These are phyloP conservation scores for Lucilia sericata DNA, from an alignment of 1,140 invertebrate genomes.

Conservation along the genomic window DNA sequence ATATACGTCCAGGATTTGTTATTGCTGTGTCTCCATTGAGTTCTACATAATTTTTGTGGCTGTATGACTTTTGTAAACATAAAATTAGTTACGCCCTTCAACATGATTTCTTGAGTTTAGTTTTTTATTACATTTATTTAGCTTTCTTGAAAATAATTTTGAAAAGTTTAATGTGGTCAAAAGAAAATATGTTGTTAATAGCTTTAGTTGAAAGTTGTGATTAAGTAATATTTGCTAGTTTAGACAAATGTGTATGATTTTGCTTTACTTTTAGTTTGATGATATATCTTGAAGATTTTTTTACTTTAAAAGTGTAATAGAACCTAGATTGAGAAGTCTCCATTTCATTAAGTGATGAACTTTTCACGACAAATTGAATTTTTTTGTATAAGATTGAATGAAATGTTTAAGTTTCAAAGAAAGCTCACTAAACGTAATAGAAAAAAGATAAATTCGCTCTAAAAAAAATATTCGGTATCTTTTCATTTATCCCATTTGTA, in stretches of 20 bases:
- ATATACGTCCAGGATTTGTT: neutral
- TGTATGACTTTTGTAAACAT: slow-evolving; percentile 36
- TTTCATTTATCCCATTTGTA: too few species aligned
- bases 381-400: too few species aligned
- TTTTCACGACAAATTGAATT: too few species aligned
- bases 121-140: neutral
- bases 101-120: neutral
- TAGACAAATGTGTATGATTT: neutral
- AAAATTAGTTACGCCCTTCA: slow-evolving; percentile 38
- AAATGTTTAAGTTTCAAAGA: too few species aligned
- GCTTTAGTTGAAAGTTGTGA: slow-evolving; percentile 22
- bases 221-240: neutral
- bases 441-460: too few species aligned
- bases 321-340: too few species aligned
- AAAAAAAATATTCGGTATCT: too few species aligned
- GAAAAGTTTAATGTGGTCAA: slow-evolving; percentile 16
- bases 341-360: too few species aligned
- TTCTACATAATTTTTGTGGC: neutral
- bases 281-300: neutral
- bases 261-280: neutral
- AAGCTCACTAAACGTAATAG: too few species aligned
- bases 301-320: too few species aligned
- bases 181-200: slow-evolving; percentile 32
- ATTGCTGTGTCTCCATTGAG: neutral
- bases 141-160: neutral